Evolutionary conservation across 2,888 invertebrate species (phyloP).

Genomic region (Labia minor): DNA sequence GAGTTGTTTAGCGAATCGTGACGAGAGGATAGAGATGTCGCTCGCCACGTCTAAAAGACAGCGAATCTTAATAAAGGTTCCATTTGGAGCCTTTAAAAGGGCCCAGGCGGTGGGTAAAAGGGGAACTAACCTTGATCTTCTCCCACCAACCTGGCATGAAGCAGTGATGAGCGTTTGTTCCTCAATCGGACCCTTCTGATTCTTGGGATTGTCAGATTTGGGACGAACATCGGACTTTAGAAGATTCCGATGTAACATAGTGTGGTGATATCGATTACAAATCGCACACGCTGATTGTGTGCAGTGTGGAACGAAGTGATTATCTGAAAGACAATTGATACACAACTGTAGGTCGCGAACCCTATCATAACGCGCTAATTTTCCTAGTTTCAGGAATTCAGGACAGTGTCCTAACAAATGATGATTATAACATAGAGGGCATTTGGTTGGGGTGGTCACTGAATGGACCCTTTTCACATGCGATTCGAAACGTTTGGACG

Average conservation of each 20-base stretch:
- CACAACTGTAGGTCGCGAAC: not conserved
- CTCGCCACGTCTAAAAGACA: too few species aligned
- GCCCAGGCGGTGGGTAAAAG: too few species aligned
- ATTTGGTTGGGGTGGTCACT: not conserved
- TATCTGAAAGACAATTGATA: not conserved
- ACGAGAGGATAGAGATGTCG: not conserved
- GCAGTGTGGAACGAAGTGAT: not conserved
- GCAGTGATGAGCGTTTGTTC: too few species aligned
- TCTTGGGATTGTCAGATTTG: too few species aligned
- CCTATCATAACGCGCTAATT: not conserved
- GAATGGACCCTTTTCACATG: too few species aligned
- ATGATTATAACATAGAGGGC: not conserved
- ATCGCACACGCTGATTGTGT: not conserved
- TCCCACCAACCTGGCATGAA: too few species aligned
- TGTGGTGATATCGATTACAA: not conserved
- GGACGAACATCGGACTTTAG: too few species aligned
- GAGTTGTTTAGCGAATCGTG: not conserved
- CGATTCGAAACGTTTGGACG: too few species aligned
- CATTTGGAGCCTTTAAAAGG: too few species aligned
- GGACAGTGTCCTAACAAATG: not conserved
- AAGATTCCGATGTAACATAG: not conserved
- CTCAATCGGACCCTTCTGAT: too few species aligned
- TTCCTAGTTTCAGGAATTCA: not conserved
- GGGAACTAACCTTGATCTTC: too few species aligned
- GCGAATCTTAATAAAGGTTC: too few species aligned